These are phyloP conservation scores for Pangasius krempfi DNA, from an alignment of 2,797 vertebrate genomes.

Conservation along the genomic window DNA sequence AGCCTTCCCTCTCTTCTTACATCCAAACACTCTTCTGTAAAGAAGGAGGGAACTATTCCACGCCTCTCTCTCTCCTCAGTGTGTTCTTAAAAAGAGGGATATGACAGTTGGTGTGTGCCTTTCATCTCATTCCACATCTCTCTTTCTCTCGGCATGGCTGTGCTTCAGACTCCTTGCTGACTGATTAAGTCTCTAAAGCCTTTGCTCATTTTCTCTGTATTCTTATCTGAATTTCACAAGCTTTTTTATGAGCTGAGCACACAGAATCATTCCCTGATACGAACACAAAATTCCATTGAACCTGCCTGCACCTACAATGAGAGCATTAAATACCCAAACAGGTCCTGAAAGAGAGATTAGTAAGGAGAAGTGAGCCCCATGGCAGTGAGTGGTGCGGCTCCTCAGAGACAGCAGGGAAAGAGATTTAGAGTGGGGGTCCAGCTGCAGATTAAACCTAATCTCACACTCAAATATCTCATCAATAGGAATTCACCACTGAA, in stretches of 20 bases:
- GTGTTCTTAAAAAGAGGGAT: conserved; percentile 32
- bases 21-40: conserved; percentile 47
- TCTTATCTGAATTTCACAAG: conserved; percentile 44
- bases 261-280: neutral
- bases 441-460: conserved; percentile 31
- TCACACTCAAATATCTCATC: neutral
- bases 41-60: conserved; percentile 54
- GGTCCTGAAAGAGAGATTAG: conserved; percentile 27
- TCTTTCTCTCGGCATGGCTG: conserved; percentile 36
- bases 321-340: neutral
- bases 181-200: conserved; percentile 40
- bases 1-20: conserved; percentile 46
- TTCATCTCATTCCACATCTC: conserved; percentile 52
- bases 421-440: neutral
- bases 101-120: conserved; percentile 52
- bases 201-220: conserved; percentile 41
- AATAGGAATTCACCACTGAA: conserved; percentile 1
- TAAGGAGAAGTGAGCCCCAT: neutral
- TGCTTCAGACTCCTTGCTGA: conserved; percentile 31
- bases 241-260: conserved; percentile 9
- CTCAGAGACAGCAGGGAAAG: neutral
- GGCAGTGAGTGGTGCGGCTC: neutral
- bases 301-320: neutral
- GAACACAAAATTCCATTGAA: conserved; percentile 13
- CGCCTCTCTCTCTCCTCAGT: conserved; percentile 28